These are phyloP conservation scores for Heliconius hortense DNA, from an alignment of 2,888 invertebrate genomes.

Conservation along the genomic window DNA sequence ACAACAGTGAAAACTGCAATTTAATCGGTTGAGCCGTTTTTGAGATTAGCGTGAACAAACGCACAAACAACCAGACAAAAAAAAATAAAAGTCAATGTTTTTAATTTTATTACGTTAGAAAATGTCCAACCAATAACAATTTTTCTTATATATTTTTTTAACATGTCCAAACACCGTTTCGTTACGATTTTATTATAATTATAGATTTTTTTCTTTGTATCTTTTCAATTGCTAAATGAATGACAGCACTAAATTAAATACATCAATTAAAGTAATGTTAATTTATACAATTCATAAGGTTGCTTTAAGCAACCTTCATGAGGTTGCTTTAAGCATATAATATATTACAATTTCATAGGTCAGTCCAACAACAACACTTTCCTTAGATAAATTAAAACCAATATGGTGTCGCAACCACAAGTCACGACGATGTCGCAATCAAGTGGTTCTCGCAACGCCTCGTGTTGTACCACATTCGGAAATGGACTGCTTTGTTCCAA, in stretches of 20 bases:
- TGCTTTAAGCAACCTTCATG: not conserved
- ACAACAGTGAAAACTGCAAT: no score
- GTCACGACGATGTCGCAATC: conserved; percentile 64
- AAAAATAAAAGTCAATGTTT: no score
- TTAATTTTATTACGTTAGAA: no score
- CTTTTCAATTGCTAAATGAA: no score
- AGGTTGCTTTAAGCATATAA: not conserved
- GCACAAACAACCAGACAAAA: no score
- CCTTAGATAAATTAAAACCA: conserved; percentile 26
- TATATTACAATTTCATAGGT: not conserved
- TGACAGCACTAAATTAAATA: not conserved
- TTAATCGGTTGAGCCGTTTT: no score
- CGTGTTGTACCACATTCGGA: conserved; percentile 53
- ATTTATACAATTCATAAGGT: not conserved
- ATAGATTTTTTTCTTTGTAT: no score
- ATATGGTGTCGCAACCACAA: conserved; percentile 40
- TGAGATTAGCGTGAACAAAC: no score
- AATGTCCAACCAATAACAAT: no score
- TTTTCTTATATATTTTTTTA: no score
- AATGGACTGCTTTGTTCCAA: conserved; percentile 53
- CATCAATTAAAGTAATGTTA: not conserved
- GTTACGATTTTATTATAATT: no score
- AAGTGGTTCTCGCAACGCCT: conserved; percentile 50
- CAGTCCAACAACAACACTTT: not conserved
- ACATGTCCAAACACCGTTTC: no score